These are phyloP conservation scores for Rattus rattus DNA, from an alignment of 2,113 vertebrate species.

Conservation along the genomic window DNA sequence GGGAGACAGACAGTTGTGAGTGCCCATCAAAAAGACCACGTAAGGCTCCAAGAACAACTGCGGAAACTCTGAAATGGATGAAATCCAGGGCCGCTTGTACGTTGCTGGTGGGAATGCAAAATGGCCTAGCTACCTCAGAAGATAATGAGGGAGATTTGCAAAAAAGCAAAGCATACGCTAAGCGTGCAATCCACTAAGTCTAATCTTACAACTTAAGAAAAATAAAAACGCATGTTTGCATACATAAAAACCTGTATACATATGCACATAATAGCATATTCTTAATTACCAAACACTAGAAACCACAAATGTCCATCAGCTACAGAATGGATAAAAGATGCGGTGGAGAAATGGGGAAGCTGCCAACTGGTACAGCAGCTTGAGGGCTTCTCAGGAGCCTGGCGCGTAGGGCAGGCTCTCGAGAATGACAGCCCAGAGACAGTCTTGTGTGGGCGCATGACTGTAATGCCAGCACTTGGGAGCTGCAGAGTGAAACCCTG, in stretches of 20 bases:
- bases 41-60: background rate
- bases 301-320: background rate
- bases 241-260: background rate
- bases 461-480: background rate
- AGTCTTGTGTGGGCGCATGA: too few species aligned
- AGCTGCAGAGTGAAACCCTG: background rate
- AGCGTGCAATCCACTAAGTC: background rate
- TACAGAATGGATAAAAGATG: background rate
- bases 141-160: background rate
- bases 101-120: background rate
- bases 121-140: background rate
- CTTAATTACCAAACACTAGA: background rate
- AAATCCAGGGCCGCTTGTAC: background rate
- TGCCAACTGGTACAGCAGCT: too few species aligned
- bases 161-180: background rate
- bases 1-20: conserved; percentile 33
- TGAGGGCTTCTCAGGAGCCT: background rate
- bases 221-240: background rate
- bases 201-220: background rate
- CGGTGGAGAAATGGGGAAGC: background rate
- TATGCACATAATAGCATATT: background rate
- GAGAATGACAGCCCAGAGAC: background rate
- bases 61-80: conserved; percentile 7
- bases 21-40: conserved; percentile 6
- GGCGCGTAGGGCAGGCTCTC: background rate